Percentiles rank a stretch among this genome's conserved stretches.
phyloP scores from a whole-genome alignment of 1,140 invertebrate species.

The Drosophila varians region DNA sequence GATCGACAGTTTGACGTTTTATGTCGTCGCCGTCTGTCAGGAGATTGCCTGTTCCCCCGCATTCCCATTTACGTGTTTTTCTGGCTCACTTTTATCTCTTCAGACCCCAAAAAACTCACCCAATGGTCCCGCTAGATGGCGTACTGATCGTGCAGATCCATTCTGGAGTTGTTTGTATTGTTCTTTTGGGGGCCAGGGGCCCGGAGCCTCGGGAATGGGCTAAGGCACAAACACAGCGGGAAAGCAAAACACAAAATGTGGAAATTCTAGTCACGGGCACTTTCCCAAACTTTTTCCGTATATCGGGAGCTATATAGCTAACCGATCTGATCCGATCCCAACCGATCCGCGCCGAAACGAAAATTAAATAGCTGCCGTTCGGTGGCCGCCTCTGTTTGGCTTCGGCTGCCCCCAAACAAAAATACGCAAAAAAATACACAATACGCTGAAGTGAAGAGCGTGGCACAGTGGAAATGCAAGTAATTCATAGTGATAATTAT shows the following conservation, averaged over 20 bases:
- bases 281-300: conserved; percentile 40
- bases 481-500: too few relatives aligned
- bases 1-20: conserved; percentile 81
- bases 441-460: conserved; percentile 24
- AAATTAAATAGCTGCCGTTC: conserved; percentile 70
- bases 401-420: conserved; percentile 15
- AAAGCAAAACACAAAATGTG: conserved; percentile 22
- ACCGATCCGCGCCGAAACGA: conserved; percentile 70
- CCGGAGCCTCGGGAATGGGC: too few relatives aligned
- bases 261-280: conserved; percentile 53
- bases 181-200: too few relatives aligned
- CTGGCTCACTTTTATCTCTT: not conserved
- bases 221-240: conserved; percentile 17
- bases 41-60: conserved; percentile 54
- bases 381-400: conserved; percentile 35
- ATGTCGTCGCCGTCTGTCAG: conserved; percentile 74
- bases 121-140: conserved; percentile 49
- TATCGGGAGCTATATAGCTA: conserved; percentile 11
- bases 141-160: conserved; percentile 11
- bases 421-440: conserved; percentile 1
- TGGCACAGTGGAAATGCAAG: conserved; percentile 9
- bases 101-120: conserved; percentile 20
- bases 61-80: conserved; percentile 27
- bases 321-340: conserved; percentile 41
- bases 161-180: conserved; percentile 14